Conservation (phyloP, 2,113 vertebrate genomes). For the Sula dactylatra region DNA sequence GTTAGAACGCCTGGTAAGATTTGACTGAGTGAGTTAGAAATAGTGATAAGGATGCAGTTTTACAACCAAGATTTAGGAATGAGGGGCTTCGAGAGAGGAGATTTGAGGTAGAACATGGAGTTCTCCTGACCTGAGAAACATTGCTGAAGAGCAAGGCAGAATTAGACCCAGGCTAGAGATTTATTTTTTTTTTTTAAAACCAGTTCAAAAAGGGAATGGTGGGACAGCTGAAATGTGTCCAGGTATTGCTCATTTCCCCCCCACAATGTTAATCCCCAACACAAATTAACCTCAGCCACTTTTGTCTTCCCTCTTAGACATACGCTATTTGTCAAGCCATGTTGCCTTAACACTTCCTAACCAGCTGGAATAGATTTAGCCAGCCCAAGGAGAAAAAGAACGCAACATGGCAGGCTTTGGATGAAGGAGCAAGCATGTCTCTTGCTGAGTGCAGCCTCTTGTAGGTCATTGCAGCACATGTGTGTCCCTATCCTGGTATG, state of each 20-base stretch:
- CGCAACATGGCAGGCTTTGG: background rate
- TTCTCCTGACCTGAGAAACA: background rate
- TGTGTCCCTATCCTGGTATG: background rate
- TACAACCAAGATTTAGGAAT: background rate
- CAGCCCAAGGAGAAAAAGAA: background rate
- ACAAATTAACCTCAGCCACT: conserved; percentile 10
- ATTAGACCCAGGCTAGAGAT: background rate
- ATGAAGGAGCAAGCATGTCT: background rate
- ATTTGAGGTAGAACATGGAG: background rate
- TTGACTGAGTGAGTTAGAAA: background rate
- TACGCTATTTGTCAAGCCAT: background rate
- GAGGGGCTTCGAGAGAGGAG: background rate
- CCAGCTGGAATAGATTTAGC: conserved; percentile 33
- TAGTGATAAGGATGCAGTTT: background rate
- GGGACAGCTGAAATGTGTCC: background rate
- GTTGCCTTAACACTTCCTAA: conserved; percentile 5
- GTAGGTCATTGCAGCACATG: background rate
- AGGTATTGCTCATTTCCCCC: background rate
- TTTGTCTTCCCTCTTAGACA: background rate
- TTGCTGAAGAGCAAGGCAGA: background rate
- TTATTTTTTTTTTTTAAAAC: background rate
- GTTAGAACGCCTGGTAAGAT: background rate
- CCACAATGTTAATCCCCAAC: background rate
- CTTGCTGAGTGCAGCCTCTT: background rate
- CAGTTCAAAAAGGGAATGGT: background rate